Conservation (phyloP, 2,797 vertebrate species). For the Psittacula echo region DNA sequence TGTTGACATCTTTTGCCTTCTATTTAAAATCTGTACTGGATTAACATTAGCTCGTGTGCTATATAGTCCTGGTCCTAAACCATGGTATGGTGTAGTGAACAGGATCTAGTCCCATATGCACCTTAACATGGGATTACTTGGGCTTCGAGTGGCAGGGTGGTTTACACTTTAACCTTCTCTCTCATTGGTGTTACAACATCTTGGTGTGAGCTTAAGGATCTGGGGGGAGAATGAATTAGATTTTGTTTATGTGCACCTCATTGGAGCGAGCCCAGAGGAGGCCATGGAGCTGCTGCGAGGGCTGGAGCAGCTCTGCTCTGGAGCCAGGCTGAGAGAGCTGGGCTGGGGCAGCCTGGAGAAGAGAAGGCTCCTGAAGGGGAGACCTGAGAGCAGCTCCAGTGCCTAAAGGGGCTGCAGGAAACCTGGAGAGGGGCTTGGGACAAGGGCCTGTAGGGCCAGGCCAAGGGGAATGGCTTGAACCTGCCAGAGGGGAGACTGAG, state of each 20-base stretch:
- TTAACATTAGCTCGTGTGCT: not conserved
- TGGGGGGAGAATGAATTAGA: not conserved
- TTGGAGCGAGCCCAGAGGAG: too few species aligned
- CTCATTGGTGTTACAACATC: rapidly evolving
- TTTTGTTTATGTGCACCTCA: not conserved
- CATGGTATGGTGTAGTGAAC: rapidly evolving
- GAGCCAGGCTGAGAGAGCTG: too few species aligned
- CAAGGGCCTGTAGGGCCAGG: too few species aligned
- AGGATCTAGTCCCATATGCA: not conserved
- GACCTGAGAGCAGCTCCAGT: too few species aligned
- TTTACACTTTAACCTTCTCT: not conserved
- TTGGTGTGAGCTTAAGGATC: not conserved
- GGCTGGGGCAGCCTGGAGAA: too few species aligned
- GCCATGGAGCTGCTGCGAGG: too few species aligned
- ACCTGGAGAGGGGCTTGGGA: too few species aligned
- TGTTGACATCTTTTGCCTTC: too few species aligned
- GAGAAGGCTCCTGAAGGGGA: too few species aligned
- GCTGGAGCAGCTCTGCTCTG: too few species aligned
- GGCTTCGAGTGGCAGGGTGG: rapidly evolving
- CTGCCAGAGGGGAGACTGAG: not conserved
- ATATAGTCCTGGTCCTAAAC: not conserved
- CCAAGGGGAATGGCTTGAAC: not conserved
- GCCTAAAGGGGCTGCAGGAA: too few species aligned
- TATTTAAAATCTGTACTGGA: not conserved
- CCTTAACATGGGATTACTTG: not conserved